Base-by-base conservation (phyloP, 2,113 vertebrate species). In the Thunnus maccoyii region DNA sequence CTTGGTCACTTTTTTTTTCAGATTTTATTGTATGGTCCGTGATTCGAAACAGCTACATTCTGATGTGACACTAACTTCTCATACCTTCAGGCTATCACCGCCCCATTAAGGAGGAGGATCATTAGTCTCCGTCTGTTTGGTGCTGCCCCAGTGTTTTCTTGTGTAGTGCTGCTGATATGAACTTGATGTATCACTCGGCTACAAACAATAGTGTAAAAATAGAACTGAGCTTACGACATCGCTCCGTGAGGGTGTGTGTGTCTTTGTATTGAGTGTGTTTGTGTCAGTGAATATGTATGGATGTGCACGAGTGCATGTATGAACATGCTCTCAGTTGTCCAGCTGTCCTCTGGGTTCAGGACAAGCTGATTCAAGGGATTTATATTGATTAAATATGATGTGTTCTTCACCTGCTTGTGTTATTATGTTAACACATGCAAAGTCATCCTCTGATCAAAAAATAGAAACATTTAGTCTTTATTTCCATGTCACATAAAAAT, bases 201-300 rank as follows among this genome's bases (percentile, higher is more conserved):
- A 80, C 84, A 88, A 93, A 95, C 92, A 93, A 93, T 89, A 60
- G 84, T 66, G 87, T 88, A 89, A 92, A 92, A 89, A 92, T 89
- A 92, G 87, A 84, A 57, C 32, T 5, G 5, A 52, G 74, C 65
- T 84, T 89, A 87, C 56, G 72, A 63, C 62, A 68, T 41, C 64
- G 71, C 80, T 82, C 77, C 1, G 25, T 20, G 27, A 82, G 68
- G 54, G 64, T 30, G 75, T 72, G 73, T 27, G 47, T 32, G 52
- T 44, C 65, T 76, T 68, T 64, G 17, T 15, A 41, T 63, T 1
- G 22, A 64, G 60, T 48, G 25, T 60, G 78, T 86, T 56, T 72
- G 41, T 62, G 73, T 76, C 36, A 22, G 73, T 72, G 63, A 78
- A 63, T 73, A 80, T 73, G 72, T 66, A 70, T 46, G 44, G 15